These are phyloP conservation scores for Planococcus citri DNA, from an alignment of 1,140 invertebrate genomes.

Conservation along the genomic window DNA sequence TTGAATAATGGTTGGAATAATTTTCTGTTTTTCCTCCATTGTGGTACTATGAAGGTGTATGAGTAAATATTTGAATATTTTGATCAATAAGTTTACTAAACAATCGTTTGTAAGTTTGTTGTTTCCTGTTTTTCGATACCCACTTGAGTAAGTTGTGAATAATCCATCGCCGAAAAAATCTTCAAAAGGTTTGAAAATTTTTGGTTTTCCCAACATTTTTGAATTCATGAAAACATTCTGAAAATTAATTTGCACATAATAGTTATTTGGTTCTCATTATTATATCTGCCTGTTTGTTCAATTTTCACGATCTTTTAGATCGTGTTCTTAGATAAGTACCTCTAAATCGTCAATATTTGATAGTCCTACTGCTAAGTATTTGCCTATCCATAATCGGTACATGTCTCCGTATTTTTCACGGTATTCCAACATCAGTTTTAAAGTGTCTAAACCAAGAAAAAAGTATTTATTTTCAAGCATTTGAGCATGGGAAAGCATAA, in stretches of 20 bases:
- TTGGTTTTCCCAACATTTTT: not conserved
- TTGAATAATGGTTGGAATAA: not conserved
- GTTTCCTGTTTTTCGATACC: not conserved
- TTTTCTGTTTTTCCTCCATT: not conserved
- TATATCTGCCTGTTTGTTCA: too few species aligned
- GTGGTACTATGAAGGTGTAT: not conserved
- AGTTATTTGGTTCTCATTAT: too few species aligned
- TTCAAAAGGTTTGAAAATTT: not conserved
- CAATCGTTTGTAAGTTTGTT: not conserved
- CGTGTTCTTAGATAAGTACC: not conserved
- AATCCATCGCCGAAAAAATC: not conserved
- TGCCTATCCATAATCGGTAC: not conserved
- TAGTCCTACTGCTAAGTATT: not conserved
- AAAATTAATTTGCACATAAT: too few species aligned
- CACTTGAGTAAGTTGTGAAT: not conserved
- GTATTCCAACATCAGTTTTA: not conserved
- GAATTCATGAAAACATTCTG: not conserved
- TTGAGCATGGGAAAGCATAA: too few species aligned
- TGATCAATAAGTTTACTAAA: not conserved
- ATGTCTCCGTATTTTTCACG: not conserved
- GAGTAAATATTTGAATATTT: too few species aligned
- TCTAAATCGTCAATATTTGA: not conserved
- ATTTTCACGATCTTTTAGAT: too few species aligned
- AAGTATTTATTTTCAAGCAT: too few species aligned
- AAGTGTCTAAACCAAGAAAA: too few species aligned